Evolutionary conservation across 2,113 vertebrate species (phyloP), one percentile per base, ranked within the genome.

Genomic region (Delphinus delphis): DNA sequence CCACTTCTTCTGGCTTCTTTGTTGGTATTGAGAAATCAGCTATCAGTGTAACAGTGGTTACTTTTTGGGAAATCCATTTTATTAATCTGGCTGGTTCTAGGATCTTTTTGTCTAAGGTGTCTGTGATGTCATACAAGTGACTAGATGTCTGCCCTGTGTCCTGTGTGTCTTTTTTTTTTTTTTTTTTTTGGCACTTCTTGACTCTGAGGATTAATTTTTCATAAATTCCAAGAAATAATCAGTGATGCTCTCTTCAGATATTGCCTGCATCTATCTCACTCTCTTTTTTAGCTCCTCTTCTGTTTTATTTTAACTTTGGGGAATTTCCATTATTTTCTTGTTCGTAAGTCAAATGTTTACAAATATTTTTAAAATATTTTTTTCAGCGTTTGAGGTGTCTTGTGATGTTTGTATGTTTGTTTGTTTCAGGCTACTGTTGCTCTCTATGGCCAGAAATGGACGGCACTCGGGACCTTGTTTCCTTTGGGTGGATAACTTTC

Each of bases 171-270:
- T 1, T 76, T 55, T n/a, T n/a, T 47, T 36, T n/a, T n/a, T 47
- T n/a, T 65, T 20, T 79, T 71, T 77, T 70, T 53, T 25, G 58
- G 28, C 11, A 77, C 8, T 41, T 96, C 55, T 95, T 86, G 15
- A 89, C 92, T 47, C 55, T n/a, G 31, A 91, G 13, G 53, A 53
- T 77, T 73, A 38, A 26, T 47, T 95, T 70, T 83, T 92, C 63
- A 44, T 77, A 83, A 60, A 74, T 47, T 89, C 38, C 47, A 50
- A 21, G 55, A 90, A 93, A 79, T 70, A 86, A 71, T 77, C 36
- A 71, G 50, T 86, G 44, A 65, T 92, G 92, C 70, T 86, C 7
- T 93, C 70, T 91, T 90, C 44, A 93, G 91, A 83, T 67, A 92
- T 20, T 86, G 62, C 63, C 41, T 80, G 44, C 70, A 71, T 11